These are phyloP conservation scores for Podabrus alpinus DNA, from an alignment of 2,888 invertebrate species.

Conservation along the genomic window DNA sequence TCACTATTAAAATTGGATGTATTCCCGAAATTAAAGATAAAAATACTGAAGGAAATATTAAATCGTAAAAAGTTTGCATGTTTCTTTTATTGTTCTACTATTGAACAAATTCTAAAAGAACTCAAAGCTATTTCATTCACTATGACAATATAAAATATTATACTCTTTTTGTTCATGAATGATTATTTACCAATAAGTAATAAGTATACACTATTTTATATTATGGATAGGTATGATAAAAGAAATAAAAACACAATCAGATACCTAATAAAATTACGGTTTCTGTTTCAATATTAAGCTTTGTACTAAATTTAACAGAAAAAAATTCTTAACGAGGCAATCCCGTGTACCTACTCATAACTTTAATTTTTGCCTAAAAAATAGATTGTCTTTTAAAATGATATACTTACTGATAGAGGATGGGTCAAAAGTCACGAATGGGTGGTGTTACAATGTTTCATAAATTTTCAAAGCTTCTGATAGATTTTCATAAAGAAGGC, in stretches of 20 bases:
- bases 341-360: too few species aligned
- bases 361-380: too few species aligned
- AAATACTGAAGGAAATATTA: not conserved
- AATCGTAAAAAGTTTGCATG: not conserved
- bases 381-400: too few species aligned
- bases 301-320: too few species aligned
- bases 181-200: not conserved
- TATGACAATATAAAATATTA: not conserved
- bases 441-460: too few species aligned
- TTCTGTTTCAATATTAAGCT: too few species aligned
- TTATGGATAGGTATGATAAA: not conserved
- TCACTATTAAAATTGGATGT: not conserved
- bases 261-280: too few species aligned
- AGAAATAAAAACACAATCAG: not conserved
- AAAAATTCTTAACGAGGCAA: too few species aligned
- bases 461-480: too few species aligned
- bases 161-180: not conserved
- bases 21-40: not conserved
- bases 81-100: not conserved
- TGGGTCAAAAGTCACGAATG: too few species aligned
- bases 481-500: too few species aligned
- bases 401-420: too few species aligned
- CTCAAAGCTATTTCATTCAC: not conserved
- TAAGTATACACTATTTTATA: not conserved
- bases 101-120: not conserved